These are phyloP conservation scores for Trachymyrmex cornetzi DNA, from an alignment of 1,140 invertebrate species.

Conservation along the genomic window DNA sequence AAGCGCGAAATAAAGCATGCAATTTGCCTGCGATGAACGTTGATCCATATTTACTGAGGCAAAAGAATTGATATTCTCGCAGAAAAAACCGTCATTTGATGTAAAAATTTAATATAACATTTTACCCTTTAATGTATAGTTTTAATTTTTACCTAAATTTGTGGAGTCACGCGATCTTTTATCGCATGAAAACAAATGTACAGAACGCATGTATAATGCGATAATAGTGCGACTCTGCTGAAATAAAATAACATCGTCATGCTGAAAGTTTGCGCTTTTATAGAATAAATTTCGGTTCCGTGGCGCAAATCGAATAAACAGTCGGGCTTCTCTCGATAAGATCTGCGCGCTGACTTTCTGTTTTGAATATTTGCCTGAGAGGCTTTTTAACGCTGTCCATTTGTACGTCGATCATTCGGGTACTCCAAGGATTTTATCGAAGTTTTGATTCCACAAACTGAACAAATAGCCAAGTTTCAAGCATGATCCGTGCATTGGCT, in stretches of 20 bases:
- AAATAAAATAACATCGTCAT: not conserved
- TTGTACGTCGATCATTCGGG: not conserved
- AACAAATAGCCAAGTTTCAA: not conserved
- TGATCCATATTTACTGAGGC: not conserved
- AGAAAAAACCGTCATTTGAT: not conserved
- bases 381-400: not conserved
- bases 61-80: not conserved
- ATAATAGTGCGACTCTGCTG: not conserved
- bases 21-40: not conserved
- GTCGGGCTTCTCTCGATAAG: not conserved
- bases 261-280: not conserved
- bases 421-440: not conserved
- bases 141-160: not conserved
- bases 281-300: not conserved
- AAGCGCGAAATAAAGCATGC: not conserved
- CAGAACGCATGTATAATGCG: not conserved
- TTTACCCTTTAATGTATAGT: not conserved
- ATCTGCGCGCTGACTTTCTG: not conserved
- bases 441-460: conserved; percentile 13
- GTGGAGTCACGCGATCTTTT: not conserved
- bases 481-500: not conserved
- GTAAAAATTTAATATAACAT: conserved; percentile 17
- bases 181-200: not conserved
- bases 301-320: conserved; percentile 7
- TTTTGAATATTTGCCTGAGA: conserved; percentile 20